Percentiles rank a stretch among this genome's conserved stretches.
Conservation (phyloP, 2,888 invertebrate genomes). For the Nymphalis polychloros region DNA sequence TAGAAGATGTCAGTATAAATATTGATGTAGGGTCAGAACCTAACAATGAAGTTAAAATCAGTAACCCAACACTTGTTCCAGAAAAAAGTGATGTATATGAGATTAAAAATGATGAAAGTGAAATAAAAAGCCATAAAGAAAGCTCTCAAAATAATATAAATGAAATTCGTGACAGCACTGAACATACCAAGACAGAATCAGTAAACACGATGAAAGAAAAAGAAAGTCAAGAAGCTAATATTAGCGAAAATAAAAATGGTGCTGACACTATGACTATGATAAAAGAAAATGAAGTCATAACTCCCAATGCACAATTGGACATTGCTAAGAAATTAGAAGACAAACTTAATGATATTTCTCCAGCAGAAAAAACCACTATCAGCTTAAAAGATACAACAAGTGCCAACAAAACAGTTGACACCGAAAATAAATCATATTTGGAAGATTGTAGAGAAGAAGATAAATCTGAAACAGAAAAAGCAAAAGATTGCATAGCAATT, state of each 20-base stretch:
- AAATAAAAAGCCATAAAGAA: not conserved
- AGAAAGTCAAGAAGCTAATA: not conserved
- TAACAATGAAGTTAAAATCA: not conserved
- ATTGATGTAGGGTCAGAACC: not conserved
- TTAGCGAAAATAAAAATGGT: not conserved
- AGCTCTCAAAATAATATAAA: not conserved
- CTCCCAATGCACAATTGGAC: not conserved
- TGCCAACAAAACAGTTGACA: not conserved
- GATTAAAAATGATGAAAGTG: not conserved
- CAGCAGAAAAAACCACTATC: not conserved
- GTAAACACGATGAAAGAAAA: not conserved
- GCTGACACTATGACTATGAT: not conserved
- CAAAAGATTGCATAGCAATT: not conserved
- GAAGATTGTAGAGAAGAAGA: not conserved
- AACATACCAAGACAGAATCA: not conserved
- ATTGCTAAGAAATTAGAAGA: not conserved
- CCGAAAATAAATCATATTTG: not conserved
- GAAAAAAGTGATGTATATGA: not conserved
- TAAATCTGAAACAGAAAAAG: not conserved
- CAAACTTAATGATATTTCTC: not conserved
- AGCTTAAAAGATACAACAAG: not conserved
- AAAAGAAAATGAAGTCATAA: not conserved
- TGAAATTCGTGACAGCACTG: not conserved
- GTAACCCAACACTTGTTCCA: not conserved
- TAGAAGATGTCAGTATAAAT: not conserved